phyloP scores from a whole-genome alignment of 2,797 vertebrate species.

The Ctenopoma kingsleyae region DNA sequence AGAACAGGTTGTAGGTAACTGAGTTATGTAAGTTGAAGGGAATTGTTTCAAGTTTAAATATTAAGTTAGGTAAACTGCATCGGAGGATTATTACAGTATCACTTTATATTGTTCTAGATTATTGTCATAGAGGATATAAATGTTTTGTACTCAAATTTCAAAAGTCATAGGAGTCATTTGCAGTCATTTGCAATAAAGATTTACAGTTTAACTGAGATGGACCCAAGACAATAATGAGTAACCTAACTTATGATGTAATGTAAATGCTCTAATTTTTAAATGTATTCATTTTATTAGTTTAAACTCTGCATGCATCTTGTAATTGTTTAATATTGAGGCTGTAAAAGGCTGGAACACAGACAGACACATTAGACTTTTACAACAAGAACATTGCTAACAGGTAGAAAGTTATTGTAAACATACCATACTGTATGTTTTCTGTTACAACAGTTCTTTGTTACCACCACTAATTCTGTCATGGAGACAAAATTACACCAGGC shows the following conservation, averaged over 20 bases:
- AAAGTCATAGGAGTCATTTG: no score
- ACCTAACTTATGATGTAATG: background rate
- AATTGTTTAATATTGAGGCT: background rate
- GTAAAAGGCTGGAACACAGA: background rate
- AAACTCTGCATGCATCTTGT: background rate
- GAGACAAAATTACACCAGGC: slow-evolving; percentile 74
- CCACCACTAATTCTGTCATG: slow-evolving; percentile 73
- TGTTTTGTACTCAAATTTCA: background rate
- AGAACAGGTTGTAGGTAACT: no score
- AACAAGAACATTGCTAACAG: slow-evolving; percentile 1
- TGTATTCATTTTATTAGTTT: no score
- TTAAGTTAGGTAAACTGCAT: background rate
- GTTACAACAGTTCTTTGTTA: slow-evolving; percentile 40
- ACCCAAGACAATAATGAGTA: background rate
- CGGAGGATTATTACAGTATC: background rate
- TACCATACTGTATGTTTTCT: slow-evolving; percentile 32
- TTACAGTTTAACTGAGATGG: background rate
- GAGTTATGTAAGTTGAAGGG: no score
- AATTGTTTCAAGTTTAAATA: no score
- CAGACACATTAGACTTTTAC: slow-evolving; percentile 24
- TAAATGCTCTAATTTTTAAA: background rate
- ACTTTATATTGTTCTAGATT: background rate
- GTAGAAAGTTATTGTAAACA: background rate
- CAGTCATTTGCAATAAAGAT: no score
- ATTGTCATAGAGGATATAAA: background rate